These are phyloP conservation scores for Masnerella sp. DNA, from an alignment of 2,888 invertebrate species.

Conservation along the genomic window DNA sequence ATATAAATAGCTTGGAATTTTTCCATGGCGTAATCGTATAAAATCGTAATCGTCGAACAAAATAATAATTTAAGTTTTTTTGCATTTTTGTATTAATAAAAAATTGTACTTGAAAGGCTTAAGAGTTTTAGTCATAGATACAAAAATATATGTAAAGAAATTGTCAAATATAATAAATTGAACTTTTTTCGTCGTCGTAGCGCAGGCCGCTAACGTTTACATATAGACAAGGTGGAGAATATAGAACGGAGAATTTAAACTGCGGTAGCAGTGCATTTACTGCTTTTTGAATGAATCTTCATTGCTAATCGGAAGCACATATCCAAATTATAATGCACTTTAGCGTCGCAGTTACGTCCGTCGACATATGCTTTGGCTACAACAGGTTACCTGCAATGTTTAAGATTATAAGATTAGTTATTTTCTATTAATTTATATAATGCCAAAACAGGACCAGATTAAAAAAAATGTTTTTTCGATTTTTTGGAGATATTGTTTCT, in stretches of 20 bases:
- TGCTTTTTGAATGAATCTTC: conserved; percentile 6
- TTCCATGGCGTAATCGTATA: conserved; percentile 28
- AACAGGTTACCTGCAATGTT: conserved; percentile 76
- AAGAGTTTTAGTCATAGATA: conserved; percentile 42
- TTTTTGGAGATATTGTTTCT: too few species aligned
- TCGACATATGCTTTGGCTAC: conserved; percentile 75
- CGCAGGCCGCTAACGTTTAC: conserved; percentile 33
- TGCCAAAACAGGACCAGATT: too few species aligned
- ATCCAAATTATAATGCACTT: conserved; percentile 39
- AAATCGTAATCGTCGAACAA: conserved; percentile 34
- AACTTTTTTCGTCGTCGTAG: conserved; percentile 20
- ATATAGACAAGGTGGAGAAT: conserved; percentile 40
- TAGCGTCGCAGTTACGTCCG: conserved; percentile 62
- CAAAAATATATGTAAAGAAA: conserved; percentile 52
- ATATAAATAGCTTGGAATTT: too few species aligned
- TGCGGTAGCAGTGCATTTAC: conserved; percentile 42
- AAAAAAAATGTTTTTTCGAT: too few species aligned
- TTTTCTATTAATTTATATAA: conserved; percentile 6
- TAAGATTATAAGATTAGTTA: conserved; percentile 7
- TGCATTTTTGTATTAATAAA: conserved; percentile 27
- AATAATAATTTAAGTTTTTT: background rate
- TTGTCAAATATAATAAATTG: conserved; percentile 35
- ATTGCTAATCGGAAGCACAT: conserved; percentile 41
- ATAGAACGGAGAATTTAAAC: conserved; percentile 31
- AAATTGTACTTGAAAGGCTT: conserved; percentile 47